Evolutionary conservation across 2,888 invertebrate genomes (phyloP).

Genomic region (Plebejus melissa): DNA sequence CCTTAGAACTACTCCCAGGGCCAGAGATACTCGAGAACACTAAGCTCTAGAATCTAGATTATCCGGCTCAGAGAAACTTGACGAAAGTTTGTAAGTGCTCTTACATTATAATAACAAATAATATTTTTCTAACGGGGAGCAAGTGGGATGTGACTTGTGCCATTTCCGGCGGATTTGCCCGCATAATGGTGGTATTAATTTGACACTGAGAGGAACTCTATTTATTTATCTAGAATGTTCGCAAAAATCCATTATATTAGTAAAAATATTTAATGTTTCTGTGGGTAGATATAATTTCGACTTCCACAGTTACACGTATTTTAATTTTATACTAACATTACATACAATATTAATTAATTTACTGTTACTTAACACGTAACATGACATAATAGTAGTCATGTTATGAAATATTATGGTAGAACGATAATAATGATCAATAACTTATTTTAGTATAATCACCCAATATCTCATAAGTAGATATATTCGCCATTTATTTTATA

Average conservation of each 20-base stretch:
- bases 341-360: neutral
- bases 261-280: too few relatives aligned
- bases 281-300: neutral
- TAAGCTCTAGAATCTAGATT: neutral
- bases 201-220: neutral
- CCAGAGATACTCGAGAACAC: neutral
- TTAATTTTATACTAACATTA: neutral
- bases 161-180: conserved; percentile 4
- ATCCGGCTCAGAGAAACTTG: neutral
- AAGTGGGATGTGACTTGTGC: neutral
- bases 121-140: neutral
- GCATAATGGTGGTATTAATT: neutral
- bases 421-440: too few relatives aligned
- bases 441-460: too few relatives aligned
- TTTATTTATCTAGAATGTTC: neutral
- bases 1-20: neutral
- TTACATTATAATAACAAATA: neutral
- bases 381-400: neutral
- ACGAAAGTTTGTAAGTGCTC: neutral
- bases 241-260: neutral
- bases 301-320: neutral
- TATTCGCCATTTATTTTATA: too few relatives aligned
- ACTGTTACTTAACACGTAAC: neutral
- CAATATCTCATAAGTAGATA: too few relatives aligned
- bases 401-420: too few relatives aligned